Evolutionary conservation across 2,888 invertebrate genomes (phyloP), one percentile per base, ranked within the genome.

Genomic region (Sycophila texana): DNA sequence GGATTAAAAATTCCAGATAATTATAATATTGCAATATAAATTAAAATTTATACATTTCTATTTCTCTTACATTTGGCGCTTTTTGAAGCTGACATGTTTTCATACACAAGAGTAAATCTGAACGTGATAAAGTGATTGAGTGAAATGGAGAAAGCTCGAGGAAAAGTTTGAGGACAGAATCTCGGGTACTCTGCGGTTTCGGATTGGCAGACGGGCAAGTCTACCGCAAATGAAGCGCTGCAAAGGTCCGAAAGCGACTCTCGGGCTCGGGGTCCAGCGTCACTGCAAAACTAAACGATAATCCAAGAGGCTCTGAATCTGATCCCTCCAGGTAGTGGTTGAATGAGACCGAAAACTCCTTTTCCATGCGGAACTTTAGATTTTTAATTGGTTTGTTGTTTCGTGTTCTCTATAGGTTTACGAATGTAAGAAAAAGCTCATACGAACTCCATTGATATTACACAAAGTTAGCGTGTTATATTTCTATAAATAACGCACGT

Each of bases 141-240:
- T 0, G 26, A 67, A n/a, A 26, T 3, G 61, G 22, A 68, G 20
- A 47, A 61, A 39, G 47, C 14, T 18, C 5, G 66, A 60, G 66
- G 26, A 26, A 57, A 49, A 74, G 58, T 58, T 20, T 7, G 39
- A 61, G 51, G 16, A 49, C 74, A 18, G 51, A 16, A 63, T 47
- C 58, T 58, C 53, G 12, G 14, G 55, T 66, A 22, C 68, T n/a
- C 26, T 73, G 57, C 18, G 58, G 55, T 51, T 18, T 16, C 20
- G 18, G 68, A 77, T 76, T 75, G 66, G 67, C 58, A 75, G 77
- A 81, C 76, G 80, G 14, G 65, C 67, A 58, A 72, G 79, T 74
- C 57, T 26, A 74, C 79, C 82, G 66, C 77, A 83, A 84, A 84
- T 84, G 81, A 83, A 84, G 84, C 82, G 74, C 80, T 81, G 58